Percentiles rank a stretch among this genome's conserved stretches.
phyloP scores from a whole-genome alignment of 2,113 vertebrate species.

The Apteryx owenii region DNA sequence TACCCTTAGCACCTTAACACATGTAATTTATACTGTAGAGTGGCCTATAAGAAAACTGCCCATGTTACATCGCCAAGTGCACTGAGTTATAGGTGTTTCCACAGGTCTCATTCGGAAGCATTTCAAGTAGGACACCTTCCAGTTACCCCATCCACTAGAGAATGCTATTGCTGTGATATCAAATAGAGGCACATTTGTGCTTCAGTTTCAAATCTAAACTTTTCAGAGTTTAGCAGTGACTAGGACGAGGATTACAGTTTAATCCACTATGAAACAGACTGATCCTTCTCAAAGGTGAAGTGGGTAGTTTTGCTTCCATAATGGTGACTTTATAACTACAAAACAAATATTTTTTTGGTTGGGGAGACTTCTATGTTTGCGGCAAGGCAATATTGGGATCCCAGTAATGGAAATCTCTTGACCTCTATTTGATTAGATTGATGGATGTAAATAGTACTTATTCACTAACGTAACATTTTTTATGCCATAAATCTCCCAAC shows the following conservation, averaged over 20 bases:
- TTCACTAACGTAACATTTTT: not conserved
- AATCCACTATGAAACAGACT: not conserved
- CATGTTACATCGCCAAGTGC: not conserved
- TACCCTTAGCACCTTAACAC: not conserved
- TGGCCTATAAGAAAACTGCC: not conserved
- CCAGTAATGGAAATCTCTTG: not conserved
- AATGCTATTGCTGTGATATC: not conserved
- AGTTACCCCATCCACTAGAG: not conserved
- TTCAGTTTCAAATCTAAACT: not conserved
- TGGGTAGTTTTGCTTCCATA: not conserved
- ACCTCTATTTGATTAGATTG: not conserved
- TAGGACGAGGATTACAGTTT: not conserved
- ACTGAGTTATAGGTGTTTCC: not conserved
- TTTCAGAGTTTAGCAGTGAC: not conserved
- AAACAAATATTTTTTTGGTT: not conserved
- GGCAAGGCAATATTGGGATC: not conserved
- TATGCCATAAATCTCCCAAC: not conserved
- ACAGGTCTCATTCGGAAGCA: not conserved
- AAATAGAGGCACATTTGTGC: not conserved
- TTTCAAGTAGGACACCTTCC: not conserved
- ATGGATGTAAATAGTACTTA: not conserved
- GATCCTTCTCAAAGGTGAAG: not conserved
- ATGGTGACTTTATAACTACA: not conserved
- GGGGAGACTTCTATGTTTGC: not conserved
- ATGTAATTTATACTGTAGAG: not conserved